A percentile compares a stretch with the other conserved stretches of the same genome.
phyloP scores from a whole-genome alignment of 2,113 vertebrate genomes.

The Polypterus bichir region DNA sequence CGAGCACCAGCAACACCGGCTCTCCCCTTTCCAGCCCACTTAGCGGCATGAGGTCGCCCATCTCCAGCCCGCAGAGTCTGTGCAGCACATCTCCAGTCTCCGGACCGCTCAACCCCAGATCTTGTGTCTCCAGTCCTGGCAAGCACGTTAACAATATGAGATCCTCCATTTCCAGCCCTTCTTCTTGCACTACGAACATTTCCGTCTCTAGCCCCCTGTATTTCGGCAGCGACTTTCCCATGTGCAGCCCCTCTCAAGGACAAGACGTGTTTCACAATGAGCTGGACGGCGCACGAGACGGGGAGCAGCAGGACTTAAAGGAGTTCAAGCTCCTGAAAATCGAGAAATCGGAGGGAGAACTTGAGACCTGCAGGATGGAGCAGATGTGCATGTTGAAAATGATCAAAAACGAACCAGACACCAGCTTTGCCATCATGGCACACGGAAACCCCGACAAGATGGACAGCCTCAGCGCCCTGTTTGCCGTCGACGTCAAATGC shows the following conservation, averaged over 20 bases:
- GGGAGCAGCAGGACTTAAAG: conserved; percentile 63
- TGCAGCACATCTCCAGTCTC: conserved; percentile 83
- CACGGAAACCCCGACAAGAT: conserved; percentile 62
- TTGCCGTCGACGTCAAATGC: conserved; percentile 79
- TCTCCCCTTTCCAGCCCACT: conserved; percentile 83
- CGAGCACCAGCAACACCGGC: conserved; percentile 69
- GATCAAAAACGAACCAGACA: conserved; percentile 88
- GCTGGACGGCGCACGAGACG: conserved; percentile 60
- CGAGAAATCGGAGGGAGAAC: conserved; percentile 70
- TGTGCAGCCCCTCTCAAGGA: conserved; percentile 72
- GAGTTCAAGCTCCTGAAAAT: conserved; percentile 79
- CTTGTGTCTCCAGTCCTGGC: conserved; percentile 81
- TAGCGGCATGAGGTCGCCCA: conserved; percentile 86
- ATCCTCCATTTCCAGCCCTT: conserved; percentile 77
- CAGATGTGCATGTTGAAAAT: conserved; percentile 82
- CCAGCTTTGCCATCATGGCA: conserved; percentile 76
- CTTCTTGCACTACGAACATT: conserved; percentile 49
- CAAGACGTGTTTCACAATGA: conserved; percentile 64
- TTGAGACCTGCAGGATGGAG: conserved; percentile 60
- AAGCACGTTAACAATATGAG: conserved; percentile 43
- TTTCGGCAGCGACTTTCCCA: conserved; percentile 63
- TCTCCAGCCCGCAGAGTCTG: conserved; percentile 89
- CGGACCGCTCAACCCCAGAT: conserved; percentile 67
- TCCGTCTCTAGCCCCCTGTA: conserved; percentile 43
- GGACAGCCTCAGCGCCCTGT: conserved; percentile 52